phyloP scores from a whole-genome alignment of 2,797 vertebrate genomes.

The Pachyuromys duprasi region DNA sequence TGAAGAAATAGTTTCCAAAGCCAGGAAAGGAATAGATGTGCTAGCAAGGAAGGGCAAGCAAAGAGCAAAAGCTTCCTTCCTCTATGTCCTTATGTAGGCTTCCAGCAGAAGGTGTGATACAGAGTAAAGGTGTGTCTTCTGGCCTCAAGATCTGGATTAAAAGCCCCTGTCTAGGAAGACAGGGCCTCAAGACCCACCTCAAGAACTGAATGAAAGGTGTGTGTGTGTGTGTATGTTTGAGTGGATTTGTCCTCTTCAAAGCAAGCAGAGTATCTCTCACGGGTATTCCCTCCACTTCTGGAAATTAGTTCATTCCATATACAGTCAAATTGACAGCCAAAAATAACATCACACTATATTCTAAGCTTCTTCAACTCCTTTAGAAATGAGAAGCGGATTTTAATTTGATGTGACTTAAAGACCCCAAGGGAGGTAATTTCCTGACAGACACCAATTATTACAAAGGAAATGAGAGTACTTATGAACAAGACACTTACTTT shows the following conservation, averaged over 20 bases:
- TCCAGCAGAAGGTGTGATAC: background rate
- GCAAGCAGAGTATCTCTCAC: background rate
- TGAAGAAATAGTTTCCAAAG: background rate
- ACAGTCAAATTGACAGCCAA: background rate
- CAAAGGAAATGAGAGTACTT: constrained; percentile 6
- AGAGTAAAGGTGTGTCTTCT: background rate
- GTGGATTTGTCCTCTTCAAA: background rate
- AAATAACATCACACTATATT: background rate
- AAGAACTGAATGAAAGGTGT: background rate
- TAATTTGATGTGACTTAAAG: background rate
- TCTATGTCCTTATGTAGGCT: background rate
- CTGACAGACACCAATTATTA: background rate
- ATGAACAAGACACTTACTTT: background rate
- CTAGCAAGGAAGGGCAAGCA: background rate
- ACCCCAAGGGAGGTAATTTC: background rate
- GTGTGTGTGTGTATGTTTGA: background rate
- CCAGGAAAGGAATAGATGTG: background rate
- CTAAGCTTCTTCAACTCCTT: background rate
- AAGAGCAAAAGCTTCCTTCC: too few species aligned
- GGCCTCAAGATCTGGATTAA: background rate
- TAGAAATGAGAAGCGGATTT: background rate
- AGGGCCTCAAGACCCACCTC: too few species aligned
- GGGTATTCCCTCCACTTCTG: background rate
- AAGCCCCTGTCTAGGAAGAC: background rate
- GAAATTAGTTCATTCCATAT: background rate